Percentiles rank a stretch among this genome's conserved stretches.
These are phyloP conservation scores for Echinarachnius parma DNA, from an alignment of 53 echinoderm and acorn worm genomes.

Conservation along the genomic window DNA sequence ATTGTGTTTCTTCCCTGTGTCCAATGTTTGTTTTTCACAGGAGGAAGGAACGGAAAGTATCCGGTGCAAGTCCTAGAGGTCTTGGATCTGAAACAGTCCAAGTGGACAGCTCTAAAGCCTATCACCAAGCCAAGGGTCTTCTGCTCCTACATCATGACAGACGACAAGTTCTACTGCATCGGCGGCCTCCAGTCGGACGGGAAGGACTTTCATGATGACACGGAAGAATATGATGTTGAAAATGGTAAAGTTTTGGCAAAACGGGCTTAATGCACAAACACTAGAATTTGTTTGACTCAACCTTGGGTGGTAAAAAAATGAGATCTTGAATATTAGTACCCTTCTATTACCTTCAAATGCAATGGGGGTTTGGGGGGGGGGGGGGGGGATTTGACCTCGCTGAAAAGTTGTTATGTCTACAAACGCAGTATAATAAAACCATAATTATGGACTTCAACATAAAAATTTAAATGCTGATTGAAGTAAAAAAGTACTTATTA, in stretches of 20 bases:
- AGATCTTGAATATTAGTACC: no score
- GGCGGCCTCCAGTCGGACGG: conserved; percentile 85
- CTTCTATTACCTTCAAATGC: no score
- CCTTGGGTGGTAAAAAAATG: background rate
- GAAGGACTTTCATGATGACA: conserved; percentile 58
- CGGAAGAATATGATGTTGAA: conserved; percentile 86
- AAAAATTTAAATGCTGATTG: no score
- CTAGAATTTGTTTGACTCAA: background rate
- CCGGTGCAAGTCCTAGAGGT: conserved; percentile 73
- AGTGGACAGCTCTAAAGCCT: conserved; percentile 70
- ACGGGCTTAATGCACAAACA: no score
- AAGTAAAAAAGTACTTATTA: background rate
- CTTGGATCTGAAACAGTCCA: conserved; percentile 66
- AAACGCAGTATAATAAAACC: no score
- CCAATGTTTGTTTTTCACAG: conserved; percentile 40
- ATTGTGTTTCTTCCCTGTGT: background rate
- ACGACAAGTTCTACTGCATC: conserved; percentile 73
- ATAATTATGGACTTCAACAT: no score
- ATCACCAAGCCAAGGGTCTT: conserved; percentile 75
- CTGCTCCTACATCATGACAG: conserved; percentile 64
- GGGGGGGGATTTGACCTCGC: no score
- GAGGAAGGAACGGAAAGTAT: conserved; percentile 82
- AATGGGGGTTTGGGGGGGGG: no score
- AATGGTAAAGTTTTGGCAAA: conserved; percentile 67
- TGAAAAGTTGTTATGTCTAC: no score